Conservation (phyloP, 2,113 vertebrate species). For the Myanophis thanlyinensis region DNA sequence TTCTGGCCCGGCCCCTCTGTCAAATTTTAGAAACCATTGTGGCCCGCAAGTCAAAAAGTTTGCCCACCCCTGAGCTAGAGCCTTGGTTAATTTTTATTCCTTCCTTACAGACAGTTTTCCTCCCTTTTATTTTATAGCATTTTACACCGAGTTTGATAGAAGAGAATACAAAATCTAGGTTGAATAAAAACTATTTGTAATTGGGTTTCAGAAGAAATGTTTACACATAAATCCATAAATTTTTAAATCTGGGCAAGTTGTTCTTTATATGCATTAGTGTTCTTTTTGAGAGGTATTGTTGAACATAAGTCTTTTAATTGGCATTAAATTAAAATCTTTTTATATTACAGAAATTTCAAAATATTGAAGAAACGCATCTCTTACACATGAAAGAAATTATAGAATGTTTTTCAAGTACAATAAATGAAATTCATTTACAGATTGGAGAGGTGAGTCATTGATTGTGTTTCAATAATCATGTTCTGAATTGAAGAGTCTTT, state of each 20-base stretch:
- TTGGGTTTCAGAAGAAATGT: not conserved
- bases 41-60: no score
- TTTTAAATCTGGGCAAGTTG: not conserved
- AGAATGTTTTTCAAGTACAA: slow-evolving; percentile 84
- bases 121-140: not conserved
- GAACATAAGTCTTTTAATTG: not conserved
- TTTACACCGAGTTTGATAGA: not conserved
- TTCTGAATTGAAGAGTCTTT: not conserved
- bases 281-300: not conserved
- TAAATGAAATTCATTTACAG: slow-evolving; percentile 90
- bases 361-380: slow-evolving; percentile 94
- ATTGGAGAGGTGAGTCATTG: slow-evolving; percentile 87
- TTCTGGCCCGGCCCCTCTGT: no score
- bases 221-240: not conserved
- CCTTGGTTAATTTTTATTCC: not conserved
- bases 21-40: no score
- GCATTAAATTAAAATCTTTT: slow-evolving; percentile 42
- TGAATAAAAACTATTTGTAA: not conserved
- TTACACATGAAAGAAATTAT: slow-evolving; percentile 95
- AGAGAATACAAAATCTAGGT: not conserved
- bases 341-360: slow-evolving; percentile 90
- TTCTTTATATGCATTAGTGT: not conserved
- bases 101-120: not conserved
- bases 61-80: no score
- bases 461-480: slow-evolving; percentile 4